Evolutionary conservation across 2,888 invertebrate species (phyloP).

Genomic region (Aleiodes testaceus): DNA sequence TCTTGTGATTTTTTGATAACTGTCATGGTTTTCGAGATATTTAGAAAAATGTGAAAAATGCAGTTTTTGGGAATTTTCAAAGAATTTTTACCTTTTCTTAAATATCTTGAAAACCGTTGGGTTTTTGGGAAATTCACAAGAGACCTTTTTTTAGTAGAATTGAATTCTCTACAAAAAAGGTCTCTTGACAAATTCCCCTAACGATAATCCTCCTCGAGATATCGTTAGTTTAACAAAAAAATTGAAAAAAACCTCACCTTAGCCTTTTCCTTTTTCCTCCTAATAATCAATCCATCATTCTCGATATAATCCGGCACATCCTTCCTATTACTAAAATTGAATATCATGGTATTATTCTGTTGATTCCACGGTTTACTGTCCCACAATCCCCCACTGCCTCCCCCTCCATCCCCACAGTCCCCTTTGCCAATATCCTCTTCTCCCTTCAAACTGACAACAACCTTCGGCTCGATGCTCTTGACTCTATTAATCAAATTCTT

Average conservation of each 20-base stretch:
- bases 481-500: constrained; percentile 81
- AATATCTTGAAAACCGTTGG: background rate
- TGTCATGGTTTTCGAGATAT: no score
- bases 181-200: background rate
- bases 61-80: background rate
- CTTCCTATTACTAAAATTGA: constrained; percentile 89
- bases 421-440: constrained; percentile 69
- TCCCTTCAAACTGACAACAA: constrained; percentile 72
- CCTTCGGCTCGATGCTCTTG: constrained; percentile 76
- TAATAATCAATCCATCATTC: constrained; percentile 87
- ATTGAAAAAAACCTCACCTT: constrained; percentile 78
- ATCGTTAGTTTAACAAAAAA: background rate
- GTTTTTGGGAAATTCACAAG: no score
- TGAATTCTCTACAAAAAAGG: no score
- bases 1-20: no score
- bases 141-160: no score
- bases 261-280: constrained; percentile 80
- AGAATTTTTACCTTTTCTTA: background rate
- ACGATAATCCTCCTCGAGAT: background rate
- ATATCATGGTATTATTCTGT: constrained; percentile 84
- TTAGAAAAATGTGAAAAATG: no score
- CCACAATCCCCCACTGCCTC: constrained; percentile 66
- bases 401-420: constrained; percentile 44
- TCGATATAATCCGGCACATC: constrained; percentile 94
- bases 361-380: constrained; percentile 74